phyloP scores from a whole-genome alignment of 2,797 vertebrate species.

The Diglossa cyanea region DNA sequence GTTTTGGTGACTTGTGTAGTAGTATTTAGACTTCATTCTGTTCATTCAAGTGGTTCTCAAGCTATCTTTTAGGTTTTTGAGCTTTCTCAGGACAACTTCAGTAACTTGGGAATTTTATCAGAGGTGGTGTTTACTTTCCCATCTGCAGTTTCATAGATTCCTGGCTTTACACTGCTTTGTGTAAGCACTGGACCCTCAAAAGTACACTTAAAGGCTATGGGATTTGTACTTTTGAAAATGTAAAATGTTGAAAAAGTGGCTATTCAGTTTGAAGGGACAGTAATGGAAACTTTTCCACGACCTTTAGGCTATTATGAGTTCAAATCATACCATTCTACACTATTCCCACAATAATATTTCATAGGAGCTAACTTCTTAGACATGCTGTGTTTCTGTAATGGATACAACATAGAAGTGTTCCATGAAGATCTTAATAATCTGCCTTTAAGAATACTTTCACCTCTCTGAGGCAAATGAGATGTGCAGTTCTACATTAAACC shows the following conservation, averaged over 20 bases:
- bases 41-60: not conserved
- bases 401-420: not conserved
- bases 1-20: not conserved
- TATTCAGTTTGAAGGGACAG: not conserved
- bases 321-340: not conserved
- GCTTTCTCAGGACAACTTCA: not conserved
- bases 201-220: not conserved
- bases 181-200: not conserved
- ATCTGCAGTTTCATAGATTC: not conserved
- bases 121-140: constrained; percentile 28
- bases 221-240: not conserved
- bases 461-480: not conserved
- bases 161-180: not conserved
- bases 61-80: not conserved
- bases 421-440: not conserved
- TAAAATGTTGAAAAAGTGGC: not conserved
- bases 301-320: not conserved
- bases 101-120: not conserved
- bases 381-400: fast-evolving
- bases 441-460: not conserved
- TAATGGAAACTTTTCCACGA: not conserved
- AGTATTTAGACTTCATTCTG: not conserved
- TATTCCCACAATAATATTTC: not conserved
- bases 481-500: not conserved
- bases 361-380: not conserved